Conservation (phyloP, 2,888 invertebrate genomes). For the Arenicola marina region DNA sequence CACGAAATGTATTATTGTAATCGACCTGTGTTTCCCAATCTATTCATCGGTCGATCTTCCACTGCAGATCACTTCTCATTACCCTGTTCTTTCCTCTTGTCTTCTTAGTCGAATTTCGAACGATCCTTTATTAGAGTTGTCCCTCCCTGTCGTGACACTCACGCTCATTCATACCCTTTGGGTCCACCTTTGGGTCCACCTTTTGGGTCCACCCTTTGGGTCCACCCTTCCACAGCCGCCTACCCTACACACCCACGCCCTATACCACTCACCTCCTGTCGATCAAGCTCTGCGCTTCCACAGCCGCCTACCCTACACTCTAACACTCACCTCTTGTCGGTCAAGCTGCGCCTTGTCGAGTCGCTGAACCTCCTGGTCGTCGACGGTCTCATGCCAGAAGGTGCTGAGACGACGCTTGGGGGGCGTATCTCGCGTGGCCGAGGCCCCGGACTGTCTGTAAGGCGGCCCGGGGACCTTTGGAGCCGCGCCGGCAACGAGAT, state of each 20-base stretch:
- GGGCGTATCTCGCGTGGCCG: conserved; percentile 40
- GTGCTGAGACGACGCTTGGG: conserved; percentile 46
- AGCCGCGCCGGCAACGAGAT: neutral
- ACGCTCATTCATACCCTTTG: too few relatives aligned
- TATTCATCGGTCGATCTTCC: too few relatives aligned
- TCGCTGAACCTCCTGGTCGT: conserved; percentile 43
- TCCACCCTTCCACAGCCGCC: too few relatives aligned
- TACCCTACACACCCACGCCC: neutral
- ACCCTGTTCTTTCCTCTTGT: too few relatives aligned
- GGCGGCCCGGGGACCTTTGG: neutral
- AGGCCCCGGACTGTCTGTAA: neutral
- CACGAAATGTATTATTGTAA: too few relatives aligned
- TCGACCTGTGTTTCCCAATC: too few relatives aligned
- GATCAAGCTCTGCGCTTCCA: neutral
- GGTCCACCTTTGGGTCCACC: too few relatives aligned
- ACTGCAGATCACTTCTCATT: too few relatives aligned
- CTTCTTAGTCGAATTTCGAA: too few relatives aligned
- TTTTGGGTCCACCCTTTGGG: too few relatives aligned
- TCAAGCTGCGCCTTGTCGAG: conserved; percentile 43
- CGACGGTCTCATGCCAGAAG: conserved; percentile 57
- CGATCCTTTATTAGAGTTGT: too few relatives aligned
- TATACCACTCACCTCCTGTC: neutral
- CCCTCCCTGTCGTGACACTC: too few relatives aligned
- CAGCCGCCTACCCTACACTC: neutral
- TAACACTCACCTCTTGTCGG: conserved; percentile 47